Evolutionary conservation across 2,113 vertebrate genomes (phyloP).

Genomic region (Onychostruthus taczanowskii): DNA sequence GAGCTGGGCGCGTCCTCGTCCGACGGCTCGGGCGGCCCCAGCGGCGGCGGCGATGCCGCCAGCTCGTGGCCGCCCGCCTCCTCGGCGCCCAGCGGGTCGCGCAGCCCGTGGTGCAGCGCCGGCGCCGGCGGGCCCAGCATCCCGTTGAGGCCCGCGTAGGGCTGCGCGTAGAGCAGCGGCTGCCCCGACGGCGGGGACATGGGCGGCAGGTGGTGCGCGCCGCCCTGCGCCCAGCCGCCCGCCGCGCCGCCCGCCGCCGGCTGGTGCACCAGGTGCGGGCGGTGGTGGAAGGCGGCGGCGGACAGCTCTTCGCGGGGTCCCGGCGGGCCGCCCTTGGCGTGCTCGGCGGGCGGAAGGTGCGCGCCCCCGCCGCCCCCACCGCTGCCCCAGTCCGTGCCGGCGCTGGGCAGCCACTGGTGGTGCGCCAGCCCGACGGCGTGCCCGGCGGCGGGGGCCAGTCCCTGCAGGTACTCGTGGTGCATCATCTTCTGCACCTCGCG

Average conservation of each 20-base stretch:
- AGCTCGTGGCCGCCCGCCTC: conserved; percentile 61
- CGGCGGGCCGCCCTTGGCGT: conserved; percentile 81
- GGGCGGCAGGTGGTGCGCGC: conserved; percentile 87
- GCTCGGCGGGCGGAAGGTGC: conserved; percentile 85
- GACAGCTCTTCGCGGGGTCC: conserved; percentile 85
- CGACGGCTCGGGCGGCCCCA: conserved; percentile 91
- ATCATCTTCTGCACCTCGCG: conserved; percentile 99
- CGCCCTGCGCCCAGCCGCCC: conserved; percentile 84
- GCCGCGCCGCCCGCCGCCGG: conserved; percentile 79
- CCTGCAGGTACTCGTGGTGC: conserved; percentile 95
- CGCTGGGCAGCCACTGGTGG: conserved; percentile 92
- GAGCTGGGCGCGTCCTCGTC: conserved; percentile 97
- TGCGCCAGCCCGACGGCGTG: conserved; percentile 92
- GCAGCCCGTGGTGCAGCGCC: conserved; percentile 89
- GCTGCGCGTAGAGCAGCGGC: conserved; percentile 88
- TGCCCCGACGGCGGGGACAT: conserved; percentile 90
- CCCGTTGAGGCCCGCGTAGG: conserved; percentile 85
- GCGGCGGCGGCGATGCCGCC: conserved; percentile 79
- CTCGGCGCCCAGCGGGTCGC: conserved; percentile 89
- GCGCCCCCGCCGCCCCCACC: conserved; percentile 84
- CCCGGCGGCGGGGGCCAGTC: conserved; percentile 90
- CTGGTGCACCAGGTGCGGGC: conserved; percentile 89
- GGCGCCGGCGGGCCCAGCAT: conserved; percentile 82
- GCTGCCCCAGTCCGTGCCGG: conserved; percentile 86
- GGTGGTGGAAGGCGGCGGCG: conserved; percentile 86